Percentiles rank a stretch among this genome's conserved stretches.
phyloP scores from a whole-genome alignment of 1,140 invertebrate species.

The Chironomus tepperi region DNA sequence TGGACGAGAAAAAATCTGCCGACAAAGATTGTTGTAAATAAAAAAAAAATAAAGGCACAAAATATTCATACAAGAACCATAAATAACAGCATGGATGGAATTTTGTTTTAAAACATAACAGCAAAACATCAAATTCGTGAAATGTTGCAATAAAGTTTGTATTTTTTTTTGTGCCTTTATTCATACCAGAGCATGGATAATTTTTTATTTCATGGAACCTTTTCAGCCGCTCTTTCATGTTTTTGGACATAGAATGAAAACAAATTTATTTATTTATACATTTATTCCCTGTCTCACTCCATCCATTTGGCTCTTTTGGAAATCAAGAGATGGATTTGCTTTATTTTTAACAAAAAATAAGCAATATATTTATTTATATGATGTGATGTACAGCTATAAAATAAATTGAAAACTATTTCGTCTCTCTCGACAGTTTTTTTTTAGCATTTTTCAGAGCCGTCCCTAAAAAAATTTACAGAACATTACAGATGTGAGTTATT shows the following conservation, averaged over 20 bases:
- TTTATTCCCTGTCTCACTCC: too few relatives aligned
- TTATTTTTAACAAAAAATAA: too few relatives aligned
- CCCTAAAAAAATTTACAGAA: background rate
- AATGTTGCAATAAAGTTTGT: background rate
- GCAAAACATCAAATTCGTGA: constrained; percentile 12
- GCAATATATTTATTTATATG: too few relatives aligned
- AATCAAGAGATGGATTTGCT: too few relatives aligned
- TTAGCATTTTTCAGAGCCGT: background rate
- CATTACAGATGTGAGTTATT: constrained; percentile 8
- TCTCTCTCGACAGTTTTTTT: background rate
- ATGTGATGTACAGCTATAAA: background rate
- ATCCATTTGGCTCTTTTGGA: too few relatives aligned
- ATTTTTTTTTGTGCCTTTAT: too few relatives aligned
- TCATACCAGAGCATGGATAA: background rate
- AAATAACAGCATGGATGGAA: constrained; percentile 3
- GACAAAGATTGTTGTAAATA: constrained; percentile 13
- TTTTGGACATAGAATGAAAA: background rate
- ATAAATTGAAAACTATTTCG: constrained; percentile 9
- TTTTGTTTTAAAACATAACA: background rate
- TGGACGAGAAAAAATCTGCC: background rate
- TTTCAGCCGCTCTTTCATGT: background rate
- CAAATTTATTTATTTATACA: too few relatives aligned
- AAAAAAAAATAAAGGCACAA: background rate
- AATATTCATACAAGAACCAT: background rate
- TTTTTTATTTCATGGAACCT: constrained; percentile 8